Conservation (phyloP, 1,140 invertebrate genomes). For the Drosophila albomicans region DNA sequence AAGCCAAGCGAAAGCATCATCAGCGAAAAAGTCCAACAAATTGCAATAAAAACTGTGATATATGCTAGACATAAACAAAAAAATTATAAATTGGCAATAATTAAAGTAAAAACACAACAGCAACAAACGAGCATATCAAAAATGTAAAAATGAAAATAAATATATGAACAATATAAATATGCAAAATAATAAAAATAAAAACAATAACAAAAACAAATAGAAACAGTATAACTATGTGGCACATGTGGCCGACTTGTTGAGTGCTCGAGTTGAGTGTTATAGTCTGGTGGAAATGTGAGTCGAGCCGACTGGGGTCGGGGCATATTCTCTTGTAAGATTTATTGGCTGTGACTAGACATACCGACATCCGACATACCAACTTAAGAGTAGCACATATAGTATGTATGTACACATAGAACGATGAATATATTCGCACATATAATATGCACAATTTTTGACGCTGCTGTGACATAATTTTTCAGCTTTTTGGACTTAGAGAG, state of each 20-base stretch:
- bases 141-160: slow-evolving; percentile 55
- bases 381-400: slow-evolving; percentile 41
- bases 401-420: slow-evolving; percentile 5
- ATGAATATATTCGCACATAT: slow-evolving; percentile 26
- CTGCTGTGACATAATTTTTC: slow-evolving; percentile 63
- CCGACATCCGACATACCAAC: slow-evolving; percentile 25
- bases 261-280: slow-evolving; percentile 41
- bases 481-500: slow-evolving; percentile 53
- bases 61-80: slow-evolving; percentile 68
- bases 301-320: slow-evolving; percentile 18
- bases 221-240: slow-evolving; percentile 27
- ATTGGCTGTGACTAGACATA: slow-evolving; percentile 74
- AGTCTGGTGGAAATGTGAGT: slow-evolving; percentile 61
- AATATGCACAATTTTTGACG: slow-evolving; percentile 10
- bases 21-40: slow-evolving; percentile 48
- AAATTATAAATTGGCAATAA: slow-evolving; percentile 72
- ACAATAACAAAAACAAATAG: slow-evolving; percentile 3
- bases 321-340: slow-evolving; percentile 63
- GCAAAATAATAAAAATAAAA: slow-evolving; percentile 58
- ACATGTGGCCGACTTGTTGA: slow-evolving; percentile 56
- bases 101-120: slow-evolving; percentile 42
- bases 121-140: slow-evolving; percentile 38
- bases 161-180: slow-evolving; percentile 61
- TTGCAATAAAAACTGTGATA: slow-evolving; percentile 67
- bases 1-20: slow-evolving; percentile 45